Base-by-base conservation (phyloP, 1,140 invertebrate genomes). In the Bombus balteatus region DNA sequence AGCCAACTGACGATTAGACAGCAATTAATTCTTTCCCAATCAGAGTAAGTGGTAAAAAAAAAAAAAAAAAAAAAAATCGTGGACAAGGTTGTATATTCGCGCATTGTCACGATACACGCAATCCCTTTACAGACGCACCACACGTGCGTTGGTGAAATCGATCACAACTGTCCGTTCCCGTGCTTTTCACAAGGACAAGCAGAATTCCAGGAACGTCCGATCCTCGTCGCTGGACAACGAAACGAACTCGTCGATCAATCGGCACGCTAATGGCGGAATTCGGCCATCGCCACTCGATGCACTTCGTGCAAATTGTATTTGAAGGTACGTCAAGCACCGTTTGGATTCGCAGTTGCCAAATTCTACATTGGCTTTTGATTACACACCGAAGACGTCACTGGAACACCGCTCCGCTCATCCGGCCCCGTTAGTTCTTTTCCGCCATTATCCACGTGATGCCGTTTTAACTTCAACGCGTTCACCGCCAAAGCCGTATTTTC, bases 261-360 rank as follows among this genome's bases (percentile, higher is more conserved):
- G 43, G 65, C 47, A 59, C 62, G 34, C 47, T 87, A 88, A 89
- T 88, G 72, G 43, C 65, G 81, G 62, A 87, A 81, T 78, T 72
- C 53, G 83, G 71, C 71, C 62, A 76, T 47, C 65, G 73, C 86
- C 83, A 87, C 86, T 87, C 86, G 86, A 85, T 81, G 65, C 76
- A 76, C 76, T 81, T 66, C 34, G 62, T 43, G 59, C 39, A 85
- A 87, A 87, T 87, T 85, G 86, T 85, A 87, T 85, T 85, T 57
- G 62, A 85, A 74, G 76, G 82, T 62, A 85, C 77, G 83, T 62
- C 77, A 66, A 85, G 77, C 77, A 43, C 22, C 43, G 71, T 70
- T 73, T 34, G 41, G 78, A 59, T 37, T 74, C 71, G 83, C 62
- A 78, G 57, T 68, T 74, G 83, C 70, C 79, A 81, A 85, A 85